Evolutionary conservation across 2,888 invertebrate species (phyloP), one percentile per base, ranked within the genome.

Genomic region (Micoletzkya japonica): DNA sequence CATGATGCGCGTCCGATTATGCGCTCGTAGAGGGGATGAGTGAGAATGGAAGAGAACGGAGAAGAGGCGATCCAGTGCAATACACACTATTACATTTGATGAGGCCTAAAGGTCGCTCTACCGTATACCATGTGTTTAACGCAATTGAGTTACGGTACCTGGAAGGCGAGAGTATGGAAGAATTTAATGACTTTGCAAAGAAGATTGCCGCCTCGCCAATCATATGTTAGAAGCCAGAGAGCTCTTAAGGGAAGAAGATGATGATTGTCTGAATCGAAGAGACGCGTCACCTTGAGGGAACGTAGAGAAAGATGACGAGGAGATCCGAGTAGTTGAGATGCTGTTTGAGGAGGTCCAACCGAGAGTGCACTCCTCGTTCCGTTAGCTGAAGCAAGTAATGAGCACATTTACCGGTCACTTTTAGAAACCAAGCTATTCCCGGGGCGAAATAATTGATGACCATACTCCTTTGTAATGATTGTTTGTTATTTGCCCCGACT

Each of bases 1-100:
- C 68, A 68, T 57, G 24, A 49, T 4, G n/a, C 49, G 57, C 20
- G 68, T 68, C 26, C 82, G 67, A 49, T 72, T 59, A 57, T 80
- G 78, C 1, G 81, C 84, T 59, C 74, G 73, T 24, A 79, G 77
- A 0, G 84, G 82, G 50, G 76, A 77, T 37, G 79, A 77, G 71
- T 84, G 81, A 7, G 81, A 74, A 6, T 79, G 74, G 1, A 78
- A 81, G 24, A 82, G 72, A 4, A 84, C 81, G 2, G 83, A 81
- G 32, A 84, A 73, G 4, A 85, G 74, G 20, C 85, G 79, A 70
- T 85, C 85, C 4, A 85, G 63, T 3, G 85, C 85, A 50, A 85
- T 85, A 74, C 82, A 82, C 2, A 85, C 85, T 71, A 85, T 82
- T n/a, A 85, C 79, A 70, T 85, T 84, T 24, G 83, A 84, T n/a